Base-by-base conservation (phyloP, 2,888 invertebrate genomes). In the Acronicta leporina region DNA sequence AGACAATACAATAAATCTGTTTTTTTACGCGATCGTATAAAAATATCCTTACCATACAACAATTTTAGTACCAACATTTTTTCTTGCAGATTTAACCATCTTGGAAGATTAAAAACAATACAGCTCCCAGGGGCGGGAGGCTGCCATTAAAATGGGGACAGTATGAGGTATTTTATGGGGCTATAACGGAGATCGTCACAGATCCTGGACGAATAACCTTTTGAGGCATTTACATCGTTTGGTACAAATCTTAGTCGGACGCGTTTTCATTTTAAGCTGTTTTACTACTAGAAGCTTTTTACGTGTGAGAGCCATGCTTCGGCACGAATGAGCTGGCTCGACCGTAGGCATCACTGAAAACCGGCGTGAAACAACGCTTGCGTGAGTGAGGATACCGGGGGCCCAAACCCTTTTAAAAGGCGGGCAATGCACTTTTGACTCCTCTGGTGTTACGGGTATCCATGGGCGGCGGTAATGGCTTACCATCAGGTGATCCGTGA, bases 161-260 rank as follows among this genome's bases (percentile, higher is more conserved):
- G 63, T 68, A 66, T 68, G 69, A 82, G 77, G 77, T 83, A 82
- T 77, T 85, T 84, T 84, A 85, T 83, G 69, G 68, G 16, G 74
- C 75, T 57, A 74, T 84, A 80, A 80, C 75, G 40, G 46, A 75
- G 79, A 81, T 80, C 77, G 82, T 80, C 80, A 61, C 68, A 78
- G 79, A 81, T 77, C 75, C 76, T 76, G 67, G 74, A 64, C 60
- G 73, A 80, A 72, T 78, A 60, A 73, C 73, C 81, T 77, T 79
- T 68, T 70, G 82, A 80, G 83, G 63, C 59, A 63, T 75, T 65
- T 41, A 27, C 8, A 13, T 52, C 43, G 35, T 51, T 8, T 63
- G 73, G 68, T 58, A 3, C 40, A 74, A 72, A 50, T 6, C 13
- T 62, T 30, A 25, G 47, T 1, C 0, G 30, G 3, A 1, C 30